phyloP scores from a whole-genome alignment of 2,888 invertebrate genomes.

The Tipula vernalis region DNA sequence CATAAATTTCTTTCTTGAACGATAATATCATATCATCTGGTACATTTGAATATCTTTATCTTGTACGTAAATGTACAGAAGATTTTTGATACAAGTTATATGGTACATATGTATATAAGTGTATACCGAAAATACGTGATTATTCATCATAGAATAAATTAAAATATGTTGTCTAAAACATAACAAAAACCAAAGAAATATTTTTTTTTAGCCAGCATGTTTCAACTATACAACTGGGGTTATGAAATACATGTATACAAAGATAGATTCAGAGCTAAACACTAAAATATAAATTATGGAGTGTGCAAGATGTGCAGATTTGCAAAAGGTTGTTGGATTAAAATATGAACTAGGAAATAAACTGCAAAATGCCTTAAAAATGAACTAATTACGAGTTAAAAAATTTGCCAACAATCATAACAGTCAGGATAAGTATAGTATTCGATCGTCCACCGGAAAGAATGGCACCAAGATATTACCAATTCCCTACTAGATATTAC shows the following conservation, averaged over 20 bases:
- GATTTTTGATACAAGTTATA: background rate
- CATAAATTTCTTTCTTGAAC: background rate
- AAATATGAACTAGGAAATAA: background rate
- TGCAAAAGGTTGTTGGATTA: background rate
- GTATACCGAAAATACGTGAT: background rate
- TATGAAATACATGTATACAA: background rate
- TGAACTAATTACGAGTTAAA: background rate
- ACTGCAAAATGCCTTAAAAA: background rate
- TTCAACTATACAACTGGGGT: background rate
- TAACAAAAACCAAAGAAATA: background rate
- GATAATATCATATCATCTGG: background rate
- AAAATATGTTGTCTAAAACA: background rate
- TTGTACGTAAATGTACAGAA: background rate
- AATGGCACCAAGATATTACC: too few relatives aligned
- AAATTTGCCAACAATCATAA: too few relatives aligned
- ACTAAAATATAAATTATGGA: background rate
- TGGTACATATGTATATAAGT: background rate
- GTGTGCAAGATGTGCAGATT: background rate
- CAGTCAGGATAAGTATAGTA: too few relatives aligned
- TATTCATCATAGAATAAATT: background rate
- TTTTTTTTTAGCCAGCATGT: background rate
- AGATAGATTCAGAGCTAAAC: background rate
- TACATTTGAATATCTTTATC: conserved; percentile 4
- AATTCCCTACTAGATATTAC: too few relatives aligned
- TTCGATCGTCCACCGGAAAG: too few relatives aligned